Evolutionary conservation across 2,888 invertebrate species (phyloP).

Genomic region (Drosophila affinis): DNA sequence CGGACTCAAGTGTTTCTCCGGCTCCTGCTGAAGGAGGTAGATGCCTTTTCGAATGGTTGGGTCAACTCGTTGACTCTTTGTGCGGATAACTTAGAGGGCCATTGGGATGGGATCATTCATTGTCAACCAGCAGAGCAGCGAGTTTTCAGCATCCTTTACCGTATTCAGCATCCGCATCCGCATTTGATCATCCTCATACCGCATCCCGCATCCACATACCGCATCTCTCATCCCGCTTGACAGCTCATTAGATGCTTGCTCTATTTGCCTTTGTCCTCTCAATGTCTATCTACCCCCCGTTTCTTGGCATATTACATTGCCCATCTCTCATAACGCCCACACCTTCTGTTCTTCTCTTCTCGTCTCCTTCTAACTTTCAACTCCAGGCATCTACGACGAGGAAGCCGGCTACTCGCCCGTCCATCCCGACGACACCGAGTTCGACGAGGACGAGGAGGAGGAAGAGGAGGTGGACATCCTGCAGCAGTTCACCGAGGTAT

Average conservation of each 20-base stretch:
- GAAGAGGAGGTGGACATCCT: constrained; percentile 82
- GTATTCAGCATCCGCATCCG: neutral
- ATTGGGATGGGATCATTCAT: constrained; percentile 3
- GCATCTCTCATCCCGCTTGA: constrained; percentile 34
- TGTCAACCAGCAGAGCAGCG: constrained; percentile 7
- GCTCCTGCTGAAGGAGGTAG: neutral
- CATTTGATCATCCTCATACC: constrained; percentile 3
- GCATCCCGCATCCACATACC: constrained; percentile 37
- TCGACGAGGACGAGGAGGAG: constrained; percentile 82
- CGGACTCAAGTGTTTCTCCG: neutral
- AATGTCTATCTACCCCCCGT: constrained; percentile 50
- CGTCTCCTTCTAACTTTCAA: constrained; percentile 31
- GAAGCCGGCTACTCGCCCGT: constrained; percentile 82
- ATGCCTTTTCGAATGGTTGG: neutral
- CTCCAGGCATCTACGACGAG: constrained; percentile 81
- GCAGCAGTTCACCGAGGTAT: constrained; percentile 83
- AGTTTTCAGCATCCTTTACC: neutral
- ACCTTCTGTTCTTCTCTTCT: constrained; percentile 74
- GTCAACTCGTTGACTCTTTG: neutral
- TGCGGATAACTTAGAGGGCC: no score
- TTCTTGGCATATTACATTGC: constrained; percentile 74
- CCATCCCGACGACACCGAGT: constrained; percentile 82
- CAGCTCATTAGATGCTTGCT: constrained; percentile 71
- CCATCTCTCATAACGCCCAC: constrained; percentile 77
- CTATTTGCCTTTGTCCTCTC: constrained; percentile 61